phyloP scores from a whole-genome alignment of 2,888 invertebrate species.

The Prenolepis imparis region DNA sequence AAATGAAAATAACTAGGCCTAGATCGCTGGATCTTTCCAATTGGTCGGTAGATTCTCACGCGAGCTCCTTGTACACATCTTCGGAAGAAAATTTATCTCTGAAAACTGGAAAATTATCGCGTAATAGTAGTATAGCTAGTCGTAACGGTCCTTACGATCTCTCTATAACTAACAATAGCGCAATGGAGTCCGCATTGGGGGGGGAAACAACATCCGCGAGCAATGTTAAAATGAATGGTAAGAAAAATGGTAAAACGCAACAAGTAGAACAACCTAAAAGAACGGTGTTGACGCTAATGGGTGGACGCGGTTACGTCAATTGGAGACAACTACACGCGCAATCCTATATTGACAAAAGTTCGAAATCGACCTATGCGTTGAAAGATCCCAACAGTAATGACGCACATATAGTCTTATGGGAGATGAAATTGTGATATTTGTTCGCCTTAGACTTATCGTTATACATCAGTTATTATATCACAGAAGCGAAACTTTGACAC shows the following conservation, averaged over 20 bases:
- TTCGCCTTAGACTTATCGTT: conserved; percentile 62
- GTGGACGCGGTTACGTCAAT: conserved; percentile 95
- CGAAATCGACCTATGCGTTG: conserved; percentile 82
- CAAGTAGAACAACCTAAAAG: conserved; percentile 88
- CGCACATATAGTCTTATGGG: conserved; percentile 97
- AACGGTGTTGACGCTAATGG: conserved; percentile 94
- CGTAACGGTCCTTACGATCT: conserved; percentile 87
- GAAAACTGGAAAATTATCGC: conserved; percentile 89
- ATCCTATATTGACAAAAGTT: conserved; percentile 87
- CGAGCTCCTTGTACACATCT: conserved; percentile 93
- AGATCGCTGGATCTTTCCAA: conserved; percentile 94
- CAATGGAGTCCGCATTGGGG: conserved; percentile 81
- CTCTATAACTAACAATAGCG: conserved; percentile 74
- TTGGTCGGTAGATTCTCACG: conserved; percentile 95
- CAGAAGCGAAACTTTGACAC: conserved; percentile 30
- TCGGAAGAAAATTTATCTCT: conserved; percentile 94
- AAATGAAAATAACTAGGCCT: conserved; percentile 94
- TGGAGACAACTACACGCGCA: conserved; percentile 90
- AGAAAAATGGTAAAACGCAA: conserved; percentile 82
- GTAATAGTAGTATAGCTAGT: conserved; percentile 92
- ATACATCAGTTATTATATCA: conserved; percentile 17
- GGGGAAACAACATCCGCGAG: conserved; percentile 71
- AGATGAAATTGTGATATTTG: conserved; percentile 91
- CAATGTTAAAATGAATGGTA: conserved; percentile 77
- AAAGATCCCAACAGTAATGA: conserved; percentile 93